Evolutionary conservation across 2,113 vertebrate genomes (phyloP).

Genomic region (Odontophorus gujanensis): DNA sequence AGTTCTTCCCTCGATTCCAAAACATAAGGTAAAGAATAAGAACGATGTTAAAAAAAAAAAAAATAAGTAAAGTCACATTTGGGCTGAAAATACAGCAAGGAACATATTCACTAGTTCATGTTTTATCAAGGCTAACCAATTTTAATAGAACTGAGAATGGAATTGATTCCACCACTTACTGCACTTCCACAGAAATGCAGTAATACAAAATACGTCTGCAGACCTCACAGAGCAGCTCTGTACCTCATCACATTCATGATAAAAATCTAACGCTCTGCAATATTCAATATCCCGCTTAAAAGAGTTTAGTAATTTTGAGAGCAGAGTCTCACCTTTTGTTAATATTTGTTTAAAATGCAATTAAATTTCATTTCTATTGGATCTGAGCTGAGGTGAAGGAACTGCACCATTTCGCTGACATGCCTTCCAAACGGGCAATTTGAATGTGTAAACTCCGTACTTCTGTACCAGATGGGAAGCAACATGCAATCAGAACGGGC

Average conservation of each 20-base stretch:
- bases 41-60: background rate
- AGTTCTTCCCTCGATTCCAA: background rate
- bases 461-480: slow-evolving; percentile 58
- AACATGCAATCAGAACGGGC: slow-evolving; percentile 45
- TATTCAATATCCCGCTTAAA: slow-evolving; percentile 64
- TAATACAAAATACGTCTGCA: slow-evolving; percentile 43
- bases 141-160: slow-evolving; percentile 38
- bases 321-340: slow-evolving; percentile 62
- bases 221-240: slow-evolving; percentile 43
- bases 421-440: slow-evolving; percentile 32
- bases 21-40: background rate
- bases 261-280: slow-evolving; percentile 62
- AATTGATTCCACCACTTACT: slow-evolving; percentile 18
- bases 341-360: slow-evolving; percentile 74
- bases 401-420: slow-evolving; percentile 23
- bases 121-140: slow-evolving; percentile 38
- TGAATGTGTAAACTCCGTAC: slow-evolving; percentile 63
- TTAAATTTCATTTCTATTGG: slow-evolving; percentile 63
- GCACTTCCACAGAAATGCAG: slow-evolving; percentile 27
- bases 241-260: slow-evolving; percentile 45
- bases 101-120: slow-evolving; percentile 34
- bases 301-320: slow-evolving; percentile 63
- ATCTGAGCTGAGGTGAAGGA: slow-evolving; percentile 8
- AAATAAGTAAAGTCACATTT: background rate
- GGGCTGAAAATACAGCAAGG: slow-evolving; percentile 6